Evolutionary conservation across 2,797 vertebrate genomes (phyloP).

Genomic region (Microtus obscurus): DNA sequence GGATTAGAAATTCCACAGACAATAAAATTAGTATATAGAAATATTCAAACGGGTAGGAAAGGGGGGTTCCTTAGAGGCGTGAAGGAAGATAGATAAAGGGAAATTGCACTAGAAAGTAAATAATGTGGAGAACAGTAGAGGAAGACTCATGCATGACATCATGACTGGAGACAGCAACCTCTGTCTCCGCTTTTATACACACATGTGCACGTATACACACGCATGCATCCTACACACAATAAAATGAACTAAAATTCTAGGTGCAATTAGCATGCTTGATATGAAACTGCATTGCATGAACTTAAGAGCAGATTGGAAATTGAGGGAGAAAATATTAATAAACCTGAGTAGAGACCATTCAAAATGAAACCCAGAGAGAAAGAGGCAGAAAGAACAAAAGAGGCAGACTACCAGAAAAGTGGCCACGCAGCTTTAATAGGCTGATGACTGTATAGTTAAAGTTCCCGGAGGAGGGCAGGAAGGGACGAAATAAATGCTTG

Average conservation of each 20-base stretch:
- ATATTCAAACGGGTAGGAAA: not conserved
- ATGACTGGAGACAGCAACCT: not conserved
- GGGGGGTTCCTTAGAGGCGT: not conserved
- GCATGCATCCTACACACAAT: not conserved
- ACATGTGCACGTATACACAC: not conserved
- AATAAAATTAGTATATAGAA: not conserved
- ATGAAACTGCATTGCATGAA: not conserved
- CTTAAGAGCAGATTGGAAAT: constrained; percentile 20
- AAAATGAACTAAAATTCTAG: not conserved
- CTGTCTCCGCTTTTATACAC: not conserved
- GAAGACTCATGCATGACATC: not conserved
- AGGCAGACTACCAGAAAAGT: not conserved
- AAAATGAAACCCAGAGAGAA: not conserved
- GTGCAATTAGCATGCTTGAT: not conserved
- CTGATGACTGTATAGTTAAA: not conserved
- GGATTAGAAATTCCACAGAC: not conserved
- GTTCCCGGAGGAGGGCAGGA: not conserved
- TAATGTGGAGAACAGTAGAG: not conserved
- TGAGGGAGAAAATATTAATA: constrained; percentile 9
- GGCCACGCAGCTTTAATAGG: not conserved
- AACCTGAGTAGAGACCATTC: not conserved
- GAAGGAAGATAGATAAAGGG: not conserved
- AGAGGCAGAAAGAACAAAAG: not conserved
- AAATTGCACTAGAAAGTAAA: not conserved
- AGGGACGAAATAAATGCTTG: constrained; percentile 2